Conservation (phyloP, 2,797 vertebrate species). For the Hippopotamyrus pictus region DNA sequence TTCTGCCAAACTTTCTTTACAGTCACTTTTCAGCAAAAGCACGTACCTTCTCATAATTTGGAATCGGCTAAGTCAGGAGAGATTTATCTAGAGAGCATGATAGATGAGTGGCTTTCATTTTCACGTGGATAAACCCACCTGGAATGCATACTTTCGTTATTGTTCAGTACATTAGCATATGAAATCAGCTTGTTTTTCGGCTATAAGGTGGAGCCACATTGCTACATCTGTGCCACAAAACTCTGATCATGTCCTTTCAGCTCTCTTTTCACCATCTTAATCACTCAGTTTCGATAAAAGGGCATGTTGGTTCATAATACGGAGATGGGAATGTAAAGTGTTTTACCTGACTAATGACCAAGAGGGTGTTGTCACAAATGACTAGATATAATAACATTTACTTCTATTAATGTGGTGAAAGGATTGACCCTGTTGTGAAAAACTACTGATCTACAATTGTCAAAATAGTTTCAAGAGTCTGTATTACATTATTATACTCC, state of each 20-base stretch:
- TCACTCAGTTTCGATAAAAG: not conserved
- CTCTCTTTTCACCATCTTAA: not conserved
- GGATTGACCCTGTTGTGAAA: not conserved
- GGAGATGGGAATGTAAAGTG: not conserved
- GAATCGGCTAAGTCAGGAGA: not conserved
- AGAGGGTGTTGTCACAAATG: conserved; percentile 3
- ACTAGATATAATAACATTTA: conserved; percentile 7
- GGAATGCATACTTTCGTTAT: not conserved
- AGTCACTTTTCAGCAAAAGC: not conserved
- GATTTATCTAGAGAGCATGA: not conserved
- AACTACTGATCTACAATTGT: not conserved
- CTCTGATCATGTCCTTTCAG: not conserved
- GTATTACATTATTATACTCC: not conserved
- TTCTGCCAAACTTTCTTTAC: not conserved
- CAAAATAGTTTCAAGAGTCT: not conserved
- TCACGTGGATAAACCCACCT: not conserved
- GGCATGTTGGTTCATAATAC: not conserved
- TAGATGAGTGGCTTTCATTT: not conserved
- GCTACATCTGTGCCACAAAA: not conserved
- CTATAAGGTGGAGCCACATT: not conserved
- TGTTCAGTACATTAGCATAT: not conserved
- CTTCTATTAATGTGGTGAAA: not conserved
- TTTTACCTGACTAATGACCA: not conserved
- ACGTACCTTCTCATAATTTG: not conserved
- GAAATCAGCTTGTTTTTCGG: not conserved